Conservation (phyloP, 2,113 vertebrate species). For the Thamnophis sirtalis region DNA sequence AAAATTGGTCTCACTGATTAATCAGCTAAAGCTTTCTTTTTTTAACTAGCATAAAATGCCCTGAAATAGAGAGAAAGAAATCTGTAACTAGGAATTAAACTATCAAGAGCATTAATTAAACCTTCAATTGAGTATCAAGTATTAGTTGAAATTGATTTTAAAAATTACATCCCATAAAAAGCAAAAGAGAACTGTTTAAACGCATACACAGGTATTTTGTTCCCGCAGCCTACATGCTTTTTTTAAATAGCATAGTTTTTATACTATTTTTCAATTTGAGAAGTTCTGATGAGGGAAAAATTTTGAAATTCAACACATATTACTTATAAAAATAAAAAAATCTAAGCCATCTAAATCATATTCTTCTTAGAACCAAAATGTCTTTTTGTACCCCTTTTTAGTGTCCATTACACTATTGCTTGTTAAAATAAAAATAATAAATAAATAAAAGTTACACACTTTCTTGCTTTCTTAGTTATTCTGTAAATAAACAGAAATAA, state of each 20-base stretch:
- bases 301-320: neutral
- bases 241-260: neutral
- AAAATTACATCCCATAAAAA: neutral
- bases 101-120: neutral
- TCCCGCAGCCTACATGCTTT: neutral
- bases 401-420: neutral
- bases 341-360: neutral
- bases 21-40: neutral
- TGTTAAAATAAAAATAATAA: neutral
- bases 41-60: neutral
- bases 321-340: neutral
- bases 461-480: neutral
- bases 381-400: neutral
- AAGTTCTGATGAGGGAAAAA: neutral
- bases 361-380: neutral
- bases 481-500: neutral
- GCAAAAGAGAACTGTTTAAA: neutral
- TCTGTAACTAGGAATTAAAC: neutral
- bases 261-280: neutral
- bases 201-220: neutral
- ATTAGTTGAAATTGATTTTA: neutral
- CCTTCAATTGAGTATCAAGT: neutral
- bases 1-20: neutral
- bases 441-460: too few species aligned
- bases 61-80: neutral